Evolutionary conservation across 2,888 invertebrate genomes (phyloP), one percentile per base, ranked within the genome.

Genomic region (Dicranocentrus wangi): DNA sequence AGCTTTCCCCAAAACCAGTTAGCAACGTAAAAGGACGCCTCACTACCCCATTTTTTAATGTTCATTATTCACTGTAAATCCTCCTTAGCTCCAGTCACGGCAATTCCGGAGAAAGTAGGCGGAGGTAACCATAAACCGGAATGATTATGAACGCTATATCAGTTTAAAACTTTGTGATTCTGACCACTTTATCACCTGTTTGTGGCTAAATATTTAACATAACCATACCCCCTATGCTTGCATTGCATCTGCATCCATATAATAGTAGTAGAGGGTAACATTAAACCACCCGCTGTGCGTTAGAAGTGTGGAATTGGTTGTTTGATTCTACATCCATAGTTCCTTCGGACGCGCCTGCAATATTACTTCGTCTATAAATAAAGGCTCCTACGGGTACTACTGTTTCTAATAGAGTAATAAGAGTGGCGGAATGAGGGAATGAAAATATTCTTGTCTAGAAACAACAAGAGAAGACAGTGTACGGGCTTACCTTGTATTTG

Each of bases 351-450:
- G 58, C 58, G 60, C 58, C 42, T 21, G 25, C 58, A 39, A n/a
- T n/a, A 42, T 58, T 42, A 70, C 55, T 58, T 39, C 39, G 39
- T 39, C 70, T 58, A 70, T 70, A 70, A 58, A 70, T 70, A 70
- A 65, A n/a, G 55, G 42, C 8, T 70, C 58, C 70, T 70, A 43
- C 27, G 70, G 70, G 58, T 25, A 58, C 27, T n/a, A 10, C 58
- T 55, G 13, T 13, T 13, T 21, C 55, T 55, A 55, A 55, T 25
- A 25, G 55, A 25, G 55, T 23, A 3, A n/a, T 23, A 3, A n/a
- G 25, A 23, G 23, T 15, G 25, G 23, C 55, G 21, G 25, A 55
- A 55, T 17, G 60, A 70, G 42, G 25, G 58, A 70, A 58, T 23
- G 58, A 58, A 47, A 58, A 70, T 58, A 58, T 32, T 55, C 70